Evolutionary conservation across 2,797 vertebrate species (phyloP).

Genomic region (Antennarius maculatus): DNA sequence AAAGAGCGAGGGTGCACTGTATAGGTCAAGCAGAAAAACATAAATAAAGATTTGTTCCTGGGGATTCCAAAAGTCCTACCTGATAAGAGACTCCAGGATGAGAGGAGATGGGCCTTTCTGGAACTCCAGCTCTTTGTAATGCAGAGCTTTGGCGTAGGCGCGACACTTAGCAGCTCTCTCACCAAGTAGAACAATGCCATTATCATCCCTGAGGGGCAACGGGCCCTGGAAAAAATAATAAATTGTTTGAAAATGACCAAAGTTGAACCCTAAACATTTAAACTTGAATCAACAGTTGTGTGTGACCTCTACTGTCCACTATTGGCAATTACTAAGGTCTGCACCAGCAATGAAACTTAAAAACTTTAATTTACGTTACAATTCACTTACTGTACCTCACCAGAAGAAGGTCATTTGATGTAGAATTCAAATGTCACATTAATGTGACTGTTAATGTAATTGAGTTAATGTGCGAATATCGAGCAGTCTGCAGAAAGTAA

Average conservation of each 20-base stretch:
- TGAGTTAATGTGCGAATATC: not conserved
- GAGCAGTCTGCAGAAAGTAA: slow-evolving; percentile 11
- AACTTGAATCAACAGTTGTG: not conserved
- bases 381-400: not conserved
- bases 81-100: slow-evolving; percentile 97
- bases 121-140: slow-evolving; percentile 99
- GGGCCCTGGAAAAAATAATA: slow-evolving; percentile 85
- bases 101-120: slow-evolving; percentile 95
- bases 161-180: slow-evolving; percentile 97
- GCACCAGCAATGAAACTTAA: not conserved
- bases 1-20: too few species aligned
- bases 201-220: slow-evolving; percentile 94
- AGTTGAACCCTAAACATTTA: not conserved
- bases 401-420: not conserved
- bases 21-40: too few species aligned
- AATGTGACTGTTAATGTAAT: not conserved
- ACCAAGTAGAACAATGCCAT: slow-evolving; percentile 95
- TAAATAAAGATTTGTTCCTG: too few species aligned
- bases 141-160: slow-evolving; percentile 96
- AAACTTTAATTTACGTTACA: not conserved
- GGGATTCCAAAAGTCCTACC: slow-evolving; percentile 80
- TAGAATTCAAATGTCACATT: not conserved
- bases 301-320: slow-evolving; percentile 1
- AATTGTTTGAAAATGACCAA: slow-evolving; percentile 9
- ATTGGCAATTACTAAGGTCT: not conserved